Percentiles rank a stretch among this genome's conserved stretches.
These are phyloP conservation scores for Amphilophus citrinellus DNA, from an alignment of 2,113 vertebrate genomes.

Conservation along the genomic window DNA sequence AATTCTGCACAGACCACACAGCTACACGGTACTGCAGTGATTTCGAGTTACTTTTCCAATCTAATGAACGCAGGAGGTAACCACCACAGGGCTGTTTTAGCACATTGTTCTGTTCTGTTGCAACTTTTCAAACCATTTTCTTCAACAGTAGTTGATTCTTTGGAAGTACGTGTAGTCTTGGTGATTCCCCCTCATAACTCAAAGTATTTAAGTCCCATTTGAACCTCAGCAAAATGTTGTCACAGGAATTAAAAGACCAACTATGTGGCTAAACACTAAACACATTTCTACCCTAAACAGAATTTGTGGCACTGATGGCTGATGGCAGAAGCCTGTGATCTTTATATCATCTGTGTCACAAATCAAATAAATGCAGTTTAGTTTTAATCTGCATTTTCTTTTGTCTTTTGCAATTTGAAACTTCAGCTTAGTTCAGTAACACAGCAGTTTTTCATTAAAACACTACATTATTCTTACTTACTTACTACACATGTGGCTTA, in stretches of 20 bases:
- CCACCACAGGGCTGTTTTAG: neutral
- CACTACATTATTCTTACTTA: neutral
- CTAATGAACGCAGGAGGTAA: neutral
- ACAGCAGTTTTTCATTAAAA: conserved; percentile 1
- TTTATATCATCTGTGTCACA: neutral
- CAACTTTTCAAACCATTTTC: neutral
- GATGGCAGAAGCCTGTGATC: neutral
- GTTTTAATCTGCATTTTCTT: neutral
- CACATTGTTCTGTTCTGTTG: neutral
- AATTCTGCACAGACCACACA: neutral
- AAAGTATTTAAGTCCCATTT: neutral
- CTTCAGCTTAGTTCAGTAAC: neutral
- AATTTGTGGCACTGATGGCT: too few species aligned
- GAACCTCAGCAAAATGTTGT: neutral
- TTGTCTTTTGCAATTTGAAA: neutral
- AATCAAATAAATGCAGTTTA: neutral
- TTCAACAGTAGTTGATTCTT: neutral
- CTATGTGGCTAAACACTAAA: neutral
- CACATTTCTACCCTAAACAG: neutral
- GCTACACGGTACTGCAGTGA: neutral
- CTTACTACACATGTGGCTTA: neutral
- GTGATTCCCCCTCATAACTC: neutral
- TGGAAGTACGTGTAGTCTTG: neutral
- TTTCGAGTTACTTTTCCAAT: neutral
- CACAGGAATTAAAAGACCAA: neutral